Evolutionary conservation across 1,140 invertebrate species (phyloP).

Genomic region (Drosophila equinoxialis): DNA sequence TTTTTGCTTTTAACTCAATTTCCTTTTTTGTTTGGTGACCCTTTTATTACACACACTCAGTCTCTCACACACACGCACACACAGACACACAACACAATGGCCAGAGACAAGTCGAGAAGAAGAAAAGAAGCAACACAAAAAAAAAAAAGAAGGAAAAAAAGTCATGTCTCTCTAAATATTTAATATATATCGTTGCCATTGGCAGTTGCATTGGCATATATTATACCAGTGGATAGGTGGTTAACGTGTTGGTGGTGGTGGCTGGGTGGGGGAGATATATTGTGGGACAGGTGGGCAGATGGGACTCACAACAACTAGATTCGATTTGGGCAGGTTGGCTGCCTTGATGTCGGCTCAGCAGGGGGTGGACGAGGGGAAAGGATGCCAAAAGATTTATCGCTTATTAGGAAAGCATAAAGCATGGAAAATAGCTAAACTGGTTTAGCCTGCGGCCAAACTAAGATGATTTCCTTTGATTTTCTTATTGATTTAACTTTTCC

Average conservation of each 20-base stretch:
- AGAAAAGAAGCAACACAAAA: neutral
- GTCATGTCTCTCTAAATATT: slow-evolving; percentile 60
- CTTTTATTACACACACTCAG: slow-evolving; percentile 51
- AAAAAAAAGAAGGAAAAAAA: neutral
- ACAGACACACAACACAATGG: slow-evolving; percentile 58
- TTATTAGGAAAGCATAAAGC: slow-evolving; percentile 58
- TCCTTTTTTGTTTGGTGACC: slow-evolving; percentile 66
- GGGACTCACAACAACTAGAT: slow-evolving; percentile 10
- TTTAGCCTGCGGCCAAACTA: slow-evolving; percentile 33
- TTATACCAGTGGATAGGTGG: slow-evolving; percentile 10
- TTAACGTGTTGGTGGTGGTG: neutral
- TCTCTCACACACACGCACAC: slow-evolving; percentile 37
- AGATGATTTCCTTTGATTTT: slow-evolving; percentile 32
- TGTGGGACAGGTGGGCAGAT: slow-evolving; percentile 23
- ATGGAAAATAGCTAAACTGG: slow-evolving; percentile 24
- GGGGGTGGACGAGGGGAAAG: neutral
- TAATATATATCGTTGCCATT: slow-evolving; percentile 67
- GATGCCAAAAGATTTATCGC: slow-evolving; percentile 60
- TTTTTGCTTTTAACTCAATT: slow-evolving; percentile 59
- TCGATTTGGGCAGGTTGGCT: slow-evolving; percentile 24
- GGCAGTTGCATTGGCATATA: slow-evolving; percentile 47
- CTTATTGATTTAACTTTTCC: neutral
- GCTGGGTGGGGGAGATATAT: neutral
- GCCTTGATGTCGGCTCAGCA: slow-evolving; percentile 16
- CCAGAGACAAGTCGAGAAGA: slow-evolving; percentile 23